Base-by-base conservation (phyloP, 2,888 invertebrate species). In the Ormyrus labotus region DNA sequence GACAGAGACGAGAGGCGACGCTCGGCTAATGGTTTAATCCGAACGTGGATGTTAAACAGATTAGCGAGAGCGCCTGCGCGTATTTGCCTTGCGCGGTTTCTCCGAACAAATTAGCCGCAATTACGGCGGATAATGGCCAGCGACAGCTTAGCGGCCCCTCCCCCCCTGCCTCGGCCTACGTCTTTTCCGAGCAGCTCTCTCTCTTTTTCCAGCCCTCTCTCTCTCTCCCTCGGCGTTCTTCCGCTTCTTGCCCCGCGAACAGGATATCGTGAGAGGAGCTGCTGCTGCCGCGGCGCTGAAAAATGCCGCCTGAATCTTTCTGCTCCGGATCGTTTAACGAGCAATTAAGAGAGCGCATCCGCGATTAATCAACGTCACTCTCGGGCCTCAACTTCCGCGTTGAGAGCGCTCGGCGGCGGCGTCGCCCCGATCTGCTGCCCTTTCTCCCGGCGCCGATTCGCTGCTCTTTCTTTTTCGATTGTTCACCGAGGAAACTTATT, bases 21-120 rank as follows among this genome's bases (percentile, higher is more conserved):
- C 53, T 34, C 34, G 67, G 72, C 78, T 72, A 72, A 78, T 72
- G 72, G 85, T 86, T 87, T 88, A 88, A 89, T 88, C 86, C 87
- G 85, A 86, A 87, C 85, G 86, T 85, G 85, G 85, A 86, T 84
- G 86, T 86, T 88, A 88, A 89, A 85, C 86, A 87, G 87, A 89
- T 89, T 88, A 88, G 86, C 83, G 81, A 60, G 6, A 60, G 6
- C 34, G 70, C 60, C 7, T 60, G 60, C 50, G 50, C 55, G 55
- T 68, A 45, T 68, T 34, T 57, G 67, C 19, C 53, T 34, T 53
- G 53, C 51, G 19, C 51, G 64, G 8, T n/a, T 10, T 34, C 5
- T 34, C 34, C 34, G 34, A 34, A 50, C 71, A 61, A 71, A 71
- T 71, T 71, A 71, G 60, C 71, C 71, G 71, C 71, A 71, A 71